Conservation (phyloP, 2,888 invertebrate genomes). For the Entomobrya multifasciata region DNA sequence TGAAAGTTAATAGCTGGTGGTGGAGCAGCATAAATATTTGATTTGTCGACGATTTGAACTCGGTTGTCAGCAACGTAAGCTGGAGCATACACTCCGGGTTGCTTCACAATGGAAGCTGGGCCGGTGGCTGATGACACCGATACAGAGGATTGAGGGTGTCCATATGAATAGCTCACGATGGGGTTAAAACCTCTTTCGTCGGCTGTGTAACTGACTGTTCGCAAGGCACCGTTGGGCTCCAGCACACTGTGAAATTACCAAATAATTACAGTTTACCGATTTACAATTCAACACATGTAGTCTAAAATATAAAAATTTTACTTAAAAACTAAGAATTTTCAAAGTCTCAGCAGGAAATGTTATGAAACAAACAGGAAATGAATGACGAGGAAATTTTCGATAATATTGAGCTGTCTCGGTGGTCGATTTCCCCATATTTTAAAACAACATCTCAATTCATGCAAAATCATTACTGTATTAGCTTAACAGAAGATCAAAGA, state of each 20-base stretch:
- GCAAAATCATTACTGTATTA: too few relatives aligned
- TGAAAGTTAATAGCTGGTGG: conserved; percentile 64
- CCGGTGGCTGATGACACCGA: conserved; percentile 53
- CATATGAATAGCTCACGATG: conserved; percentile 76
- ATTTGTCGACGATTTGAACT: conserved; percentile 73
- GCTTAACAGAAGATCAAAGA: too few relatives aligned
- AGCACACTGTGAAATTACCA: conserved; percentile 72
- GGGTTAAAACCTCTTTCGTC: conserved; percentile 79
- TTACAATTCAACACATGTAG: too few relatives aligned
- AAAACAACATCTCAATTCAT: too few relatives aligned
- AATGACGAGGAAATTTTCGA: too few relatives aligned
- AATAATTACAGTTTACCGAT: too few relatives aligned
- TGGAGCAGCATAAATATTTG: conserved; percentile 58
- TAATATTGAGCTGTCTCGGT: too few relatives aligned
- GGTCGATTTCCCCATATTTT: too few relatives aligned
- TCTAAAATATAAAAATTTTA: too few relatives aligned
- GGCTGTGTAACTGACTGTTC: conserved; percentile 77
- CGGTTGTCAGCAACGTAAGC: conserved; percentile 71
- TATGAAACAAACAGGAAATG: too few relatives aligned
- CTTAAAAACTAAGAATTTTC: too few relatives aligned
- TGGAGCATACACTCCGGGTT: conserved; percentile 62
- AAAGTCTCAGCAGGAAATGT: background rate
- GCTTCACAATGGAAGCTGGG: conserved; percentile 25
- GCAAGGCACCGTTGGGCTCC: conserved; percentile 77
- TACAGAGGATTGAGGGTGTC: conserved; percentile 71